Conservation (phyloP, 2,888 invertebrate genomes). For the Lordiphosa andalusiaca region DNA sequence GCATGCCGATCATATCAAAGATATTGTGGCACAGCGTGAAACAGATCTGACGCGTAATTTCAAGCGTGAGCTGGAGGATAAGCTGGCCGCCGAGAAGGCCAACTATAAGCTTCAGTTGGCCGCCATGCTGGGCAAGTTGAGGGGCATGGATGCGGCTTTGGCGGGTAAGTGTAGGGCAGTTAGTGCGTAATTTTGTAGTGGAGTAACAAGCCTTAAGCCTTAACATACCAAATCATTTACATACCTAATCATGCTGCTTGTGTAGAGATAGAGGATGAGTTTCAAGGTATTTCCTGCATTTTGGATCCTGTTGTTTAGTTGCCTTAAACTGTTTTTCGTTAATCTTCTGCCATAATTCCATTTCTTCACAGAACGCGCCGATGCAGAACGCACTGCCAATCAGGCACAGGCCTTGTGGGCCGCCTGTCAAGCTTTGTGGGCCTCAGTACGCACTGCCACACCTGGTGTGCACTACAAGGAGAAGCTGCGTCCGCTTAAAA, state of each 20-base stretch:
- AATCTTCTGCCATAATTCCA: neutral
- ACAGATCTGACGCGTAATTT: slow-evolving; percentile 81
- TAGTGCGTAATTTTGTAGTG: no score
- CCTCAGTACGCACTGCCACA: slow-evolving; percentile 86
- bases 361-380: slow-evolving; percentile 83
- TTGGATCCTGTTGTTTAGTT: neutral
- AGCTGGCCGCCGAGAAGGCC: slow-evolving; percentile 85
- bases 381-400: slow-evolving; percentile 87
- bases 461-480: slow-evolving; percentile 82
- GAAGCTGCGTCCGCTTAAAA: slow-evolving; percentile 83
- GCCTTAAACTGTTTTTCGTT: neutral
- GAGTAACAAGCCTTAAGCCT: no score
- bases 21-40: slow-evolving; percentile 84
- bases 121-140: slow-evolving; percentile 86
- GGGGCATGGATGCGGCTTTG: slow-evolving; percentile 88
- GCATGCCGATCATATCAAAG: slow-evolving; percentile 89
- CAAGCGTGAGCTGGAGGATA: slow-evolving; percentile 84
- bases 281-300: slow-evolving; percentile 76
- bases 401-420: slow-evolving; percentile 96
- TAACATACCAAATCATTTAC: no score
- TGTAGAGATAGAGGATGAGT: slow-evolving; percentile 79
- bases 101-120: slow-evolving; percentile 87
- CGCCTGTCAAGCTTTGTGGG: slow-evolving; percentile 92
- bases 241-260: slow-evolving; percentile 53
- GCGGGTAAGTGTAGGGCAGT: slow-evolving; percentile 82